A percentile compares a stretch with the other conserved stretches of the same genome.
phyloP scores from a whole-genome alignment of 2,888 invertebrate genomes.

The Axea sp. region DNA sequence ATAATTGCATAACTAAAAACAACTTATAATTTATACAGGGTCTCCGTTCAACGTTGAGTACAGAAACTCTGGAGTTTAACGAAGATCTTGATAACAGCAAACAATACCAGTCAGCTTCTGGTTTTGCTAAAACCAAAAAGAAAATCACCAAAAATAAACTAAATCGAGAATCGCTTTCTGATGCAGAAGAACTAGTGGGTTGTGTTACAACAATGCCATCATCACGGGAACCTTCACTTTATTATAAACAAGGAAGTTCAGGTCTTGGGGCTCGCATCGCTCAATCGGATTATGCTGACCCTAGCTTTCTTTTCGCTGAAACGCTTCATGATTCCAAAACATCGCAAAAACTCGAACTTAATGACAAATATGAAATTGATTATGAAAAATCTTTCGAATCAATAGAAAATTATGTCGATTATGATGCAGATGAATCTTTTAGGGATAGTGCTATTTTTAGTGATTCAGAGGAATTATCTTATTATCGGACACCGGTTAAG shows the following conservation, averaged over 20 bases:
- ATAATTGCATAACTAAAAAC: too few species aligned
- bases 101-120: conserved; percentile 66
- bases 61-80: conserved; percentile 77
- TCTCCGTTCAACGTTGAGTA: conserved; percentile 76
- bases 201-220: conserved; percentile 41
- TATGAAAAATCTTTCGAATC: conserved; percentile 89
- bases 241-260: conserved; percentile 89
- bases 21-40: conserved; percentile 64
- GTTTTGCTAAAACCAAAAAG: conserved; percentile 67
- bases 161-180: conserved; percentile 72
- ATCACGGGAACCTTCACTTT: conserved; percentile 67
- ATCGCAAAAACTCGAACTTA: conserved; percentile 5
- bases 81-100: conserved; percentile 71
- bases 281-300: conserved; percentile 91
- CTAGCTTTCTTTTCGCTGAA: conserved; percentile 84
- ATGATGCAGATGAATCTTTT: conserved; percentile 84
- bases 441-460: conserved; percentile 92
- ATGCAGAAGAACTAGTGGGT: conserved; percentile 71
- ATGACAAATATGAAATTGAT: conserved; percentile 83
- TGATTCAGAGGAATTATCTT: conserved; percentile 83
- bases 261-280: conserved; percentile 93
- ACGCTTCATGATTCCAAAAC: conserved; percentile 35
- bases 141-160: conserved; percentile 73
- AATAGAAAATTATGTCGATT: conserved; percentile 85
- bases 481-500: conserved; percentile 11